Conservation (phyloP, 92 coral and sea anemone genomes). For the Paramuricea clavata region DNA sequence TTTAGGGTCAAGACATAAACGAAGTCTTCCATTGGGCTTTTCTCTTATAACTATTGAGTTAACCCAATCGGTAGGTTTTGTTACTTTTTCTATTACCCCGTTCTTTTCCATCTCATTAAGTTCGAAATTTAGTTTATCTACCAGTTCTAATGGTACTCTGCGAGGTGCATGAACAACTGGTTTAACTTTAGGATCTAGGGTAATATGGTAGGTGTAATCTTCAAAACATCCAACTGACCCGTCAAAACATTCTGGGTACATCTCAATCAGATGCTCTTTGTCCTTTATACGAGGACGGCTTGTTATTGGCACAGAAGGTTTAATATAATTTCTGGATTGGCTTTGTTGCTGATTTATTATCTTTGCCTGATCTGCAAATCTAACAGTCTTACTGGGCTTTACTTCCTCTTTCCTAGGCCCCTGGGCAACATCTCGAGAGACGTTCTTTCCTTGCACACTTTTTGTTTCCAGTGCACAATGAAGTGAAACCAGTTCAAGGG, state of each 20-base stretch:
- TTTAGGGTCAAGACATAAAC: too few species aligned
- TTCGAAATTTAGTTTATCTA: too few species aligned
- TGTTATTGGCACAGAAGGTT: background rate
- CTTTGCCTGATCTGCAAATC: constrained; percentile 37
- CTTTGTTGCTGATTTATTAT: background rate
- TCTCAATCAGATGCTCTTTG: constrained; percentile 13
- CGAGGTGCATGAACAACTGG: background rate
- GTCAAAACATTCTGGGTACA: constrained; percentile 46
- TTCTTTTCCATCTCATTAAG: too few species aligned
- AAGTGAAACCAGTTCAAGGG: constrained; percentile 54
- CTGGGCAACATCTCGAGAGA: constrained; percentile 32
- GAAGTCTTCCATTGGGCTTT: too few species aligned
- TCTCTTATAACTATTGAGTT: too few species aligned
- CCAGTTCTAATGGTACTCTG: too few species aligned
- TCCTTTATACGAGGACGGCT: constrained; percentile 22
- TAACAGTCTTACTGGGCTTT: constrained; percentile 28
- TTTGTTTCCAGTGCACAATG: constrained; percentile 51
- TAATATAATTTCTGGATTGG: background rate
- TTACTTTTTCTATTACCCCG: too few species aligned
- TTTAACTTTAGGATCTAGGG: constrained; percentile 35
- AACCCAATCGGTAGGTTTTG: too few species aligned
- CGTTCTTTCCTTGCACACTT: constrained; percentile 8
- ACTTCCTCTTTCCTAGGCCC: constrained; percentile 26
- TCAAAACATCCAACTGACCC: constrained; percentile 30
- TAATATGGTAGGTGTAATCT: constrained; percentile 35